These are phyloP conservation scores for Sebastiscus tertius DNA, from an alignment of 2,797 vertebrate species.

Conservation along the genomic window DNA sequence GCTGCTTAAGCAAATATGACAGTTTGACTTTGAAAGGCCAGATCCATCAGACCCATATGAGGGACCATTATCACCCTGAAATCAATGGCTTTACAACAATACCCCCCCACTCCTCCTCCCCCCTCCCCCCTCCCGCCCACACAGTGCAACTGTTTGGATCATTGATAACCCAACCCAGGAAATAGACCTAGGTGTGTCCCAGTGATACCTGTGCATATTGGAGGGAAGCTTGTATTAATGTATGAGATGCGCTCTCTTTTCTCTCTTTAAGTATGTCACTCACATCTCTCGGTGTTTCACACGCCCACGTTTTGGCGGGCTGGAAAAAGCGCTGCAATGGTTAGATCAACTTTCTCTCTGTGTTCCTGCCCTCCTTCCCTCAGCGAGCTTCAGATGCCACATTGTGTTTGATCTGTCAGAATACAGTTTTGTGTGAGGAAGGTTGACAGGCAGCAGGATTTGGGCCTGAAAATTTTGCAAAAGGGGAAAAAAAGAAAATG, in stretches of 20 bases:
- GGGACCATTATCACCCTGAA: constrained; percentile 45
- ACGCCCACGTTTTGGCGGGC: constrained; percentile 13
- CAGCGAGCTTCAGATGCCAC: not conserved
- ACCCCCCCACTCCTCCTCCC: not conserved
- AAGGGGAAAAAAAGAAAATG: not conserved
- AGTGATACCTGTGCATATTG: constrained; percentile 60
- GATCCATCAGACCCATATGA: constrained; percentile 29
- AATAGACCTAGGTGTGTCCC: constrained; percentile 58
- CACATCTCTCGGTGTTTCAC: constrained; percentile 28
- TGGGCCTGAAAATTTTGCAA: not conserved
- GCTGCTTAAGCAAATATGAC: constrained; percentile 12
- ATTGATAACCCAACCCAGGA: constrained; percentile 54
- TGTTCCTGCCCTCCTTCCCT: not conserved
- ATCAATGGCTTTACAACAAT: constrained; percentile 50
- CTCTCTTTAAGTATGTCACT: not conserved
- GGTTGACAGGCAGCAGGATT: constrained; percentile 10
- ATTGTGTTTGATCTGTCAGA: constrained; percentile 32
- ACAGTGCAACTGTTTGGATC: constrained; percentile 47
- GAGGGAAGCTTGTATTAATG: constrained; percentile 40
- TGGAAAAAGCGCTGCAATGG: not conserved
- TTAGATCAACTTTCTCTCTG: constrained; percentile 14
- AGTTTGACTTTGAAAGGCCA: constrained; percentile 16
- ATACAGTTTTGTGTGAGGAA: not conserved
- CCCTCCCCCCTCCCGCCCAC: not conserved
- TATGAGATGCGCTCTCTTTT: constrained; percentile 28